Evolutionary conservation across 92 coral and sea anemone genomes (phyloP).

Genomic region (Heliopora coerulea): DNA sequence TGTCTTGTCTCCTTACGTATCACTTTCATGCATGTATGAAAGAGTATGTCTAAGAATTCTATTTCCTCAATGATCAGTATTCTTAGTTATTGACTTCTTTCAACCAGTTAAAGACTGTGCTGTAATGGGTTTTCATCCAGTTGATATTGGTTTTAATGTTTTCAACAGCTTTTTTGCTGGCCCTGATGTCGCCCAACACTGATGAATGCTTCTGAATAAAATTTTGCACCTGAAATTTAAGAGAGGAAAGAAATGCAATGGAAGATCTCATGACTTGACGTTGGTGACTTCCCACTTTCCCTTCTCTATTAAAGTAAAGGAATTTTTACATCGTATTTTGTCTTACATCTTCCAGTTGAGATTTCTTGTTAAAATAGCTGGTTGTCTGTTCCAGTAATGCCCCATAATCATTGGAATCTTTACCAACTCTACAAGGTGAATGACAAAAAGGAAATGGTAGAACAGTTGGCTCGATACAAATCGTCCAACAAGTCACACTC

Average conservation of each 20-base stretch:
- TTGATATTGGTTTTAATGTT: conserved; percentile 75
- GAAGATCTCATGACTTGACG: background rate
- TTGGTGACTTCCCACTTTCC: background rate
- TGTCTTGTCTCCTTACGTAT: no score
- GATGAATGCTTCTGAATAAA: conserved; percentile 75
- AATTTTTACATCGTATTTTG: background rate
- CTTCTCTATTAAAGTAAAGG: background rate
- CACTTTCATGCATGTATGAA: no score
- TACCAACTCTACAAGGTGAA: conserved; percentile 64
- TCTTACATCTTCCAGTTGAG: conserved; percentile 74
- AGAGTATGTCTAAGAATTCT: no score
- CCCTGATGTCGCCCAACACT: conserved; percentile 59
- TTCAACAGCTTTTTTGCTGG: conserved; percentile 84
- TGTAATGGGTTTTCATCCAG: conserved; percentile 82
- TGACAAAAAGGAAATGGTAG: no score
- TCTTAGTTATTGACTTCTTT: conserved; percentile 26
- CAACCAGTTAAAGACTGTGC: conserved; percentile 74
- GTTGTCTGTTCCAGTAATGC: conserved; percentile 65
- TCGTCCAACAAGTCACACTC: no score
- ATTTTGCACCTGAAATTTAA: conserved; percentile 58
- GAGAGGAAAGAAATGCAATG: no score
- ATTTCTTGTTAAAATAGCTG: conserved; percentile 67
- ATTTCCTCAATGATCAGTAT: no score
- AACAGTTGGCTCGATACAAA: no score
- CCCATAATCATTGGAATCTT: conserved; percentile 84